Evolutionary conservation across 2,113 vertebrate genomes (phyloP).

Genomic region (Cynoglossus semilaevis): DNA sequence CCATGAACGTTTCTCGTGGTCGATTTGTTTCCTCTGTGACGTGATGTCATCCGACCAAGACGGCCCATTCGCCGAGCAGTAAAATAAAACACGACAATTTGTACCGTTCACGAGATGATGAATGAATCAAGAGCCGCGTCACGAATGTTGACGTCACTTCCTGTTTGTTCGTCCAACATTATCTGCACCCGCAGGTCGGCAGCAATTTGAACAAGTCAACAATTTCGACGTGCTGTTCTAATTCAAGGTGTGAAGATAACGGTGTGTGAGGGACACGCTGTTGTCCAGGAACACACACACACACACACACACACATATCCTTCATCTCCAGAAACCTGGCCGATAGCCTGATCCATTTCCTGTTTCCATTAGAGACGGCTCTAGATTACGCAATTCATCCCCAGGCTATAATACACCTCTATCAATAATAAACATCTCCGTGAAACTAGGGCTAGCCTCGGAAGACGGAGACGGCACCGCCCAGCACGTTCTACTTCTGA

Average conservation of each 20-base stretch:
- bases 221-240: background rate
- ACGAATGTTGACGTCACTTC: background rate
- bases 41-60: too few species aligned
- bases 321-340: conserved; percentile 54
- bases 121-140: too few species aligned
- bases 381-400: conserved; percentile 73
- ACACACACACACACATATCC: conserved; percentile 54
- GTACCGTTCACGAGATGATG: too few species aligned
- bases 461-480: conserved; percentile 59
- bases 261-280: too few species aligned
- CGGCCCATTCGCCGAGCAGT: too few species aligned
- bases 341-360: conserved; percentile 74
- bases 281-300: conserved; percentile 10
- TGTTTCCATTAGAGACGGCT: conserved; percentile 72
- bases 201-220: background rate
- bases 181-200: background rate
- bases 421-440: conserved; percentile 76
- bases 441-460: conserved; percentile 66
- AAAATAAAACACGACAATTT: too few species aligned
- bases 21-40: too few species aligned
- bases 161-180: background rate
- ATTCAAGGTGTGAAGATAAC: background rate
- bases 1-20: too few species aligned
- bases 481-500: conserved; percentile 61
- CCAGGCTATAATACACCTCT: conserved; percentile 73